Conservation (phyloP, 2,113 vertebrate genomes). For the Scortum barcoo region DNA sequence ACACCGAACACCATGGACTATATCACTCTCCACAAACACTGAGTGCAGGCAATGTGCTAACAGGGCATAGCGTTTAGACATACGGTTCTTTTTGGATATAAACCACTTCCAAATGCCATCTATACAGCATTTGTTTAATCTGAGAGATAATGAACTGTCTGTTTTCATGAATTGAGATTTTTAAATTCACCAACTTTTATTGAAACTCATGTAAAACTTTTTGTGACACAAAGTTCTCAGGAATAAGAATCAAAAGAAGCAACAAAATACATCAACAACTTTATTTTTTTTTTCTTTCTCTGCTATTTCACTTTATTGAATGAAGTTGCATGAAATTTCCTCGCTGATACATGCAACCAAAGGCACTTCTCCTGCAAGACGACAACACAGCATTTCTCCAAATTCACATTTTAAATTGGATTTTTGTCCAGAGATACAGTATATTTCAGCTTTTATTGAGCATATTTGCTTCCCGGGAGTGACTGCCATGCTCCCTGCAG, state of each 20-base stretch:
- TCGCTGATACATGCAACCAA: constrained; percentile 6
- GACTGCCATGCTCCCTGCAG: background rate
- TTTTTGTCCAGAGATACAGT: constrained; percentile 5
- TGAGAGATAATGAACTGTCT: background rate
- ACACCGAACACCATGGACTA: constrained; percentile 43
- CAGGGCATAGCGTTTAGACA: background rate
- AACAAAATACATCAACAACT: background rate
- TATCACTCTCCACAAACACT: constrained; percentile 15
- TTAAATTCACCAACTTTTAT: background rate
- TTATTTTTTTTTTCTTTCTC: background rate
- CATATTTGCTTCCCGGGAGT: background rate
- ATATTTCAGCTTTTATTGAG: constrained; percentile 35
- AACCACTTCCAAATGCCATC: background rate
- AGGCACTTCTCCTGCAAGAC: constrained; percentile 4
- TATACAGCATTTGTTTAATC: background rate
- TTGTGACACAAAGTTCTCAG: background rate
- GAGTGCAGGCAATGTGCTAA: background rate
- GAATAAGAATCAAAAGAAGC: background rate
- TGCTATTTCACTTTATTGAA: background rate
- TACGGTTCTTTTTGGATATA: background rate
- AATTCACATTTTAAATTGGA: constrained; percentile 33
- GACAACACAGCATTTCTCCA: constrained; percentile 7
- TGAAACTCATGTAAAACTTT: background rate
- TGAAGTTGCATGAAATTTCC: background rate
- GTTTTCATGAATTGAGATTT: too few relatives aligned